Base-by-base conservation (phyloP, 2,888 invertebrate genomes). In the Volucella bombylans region DNA sequence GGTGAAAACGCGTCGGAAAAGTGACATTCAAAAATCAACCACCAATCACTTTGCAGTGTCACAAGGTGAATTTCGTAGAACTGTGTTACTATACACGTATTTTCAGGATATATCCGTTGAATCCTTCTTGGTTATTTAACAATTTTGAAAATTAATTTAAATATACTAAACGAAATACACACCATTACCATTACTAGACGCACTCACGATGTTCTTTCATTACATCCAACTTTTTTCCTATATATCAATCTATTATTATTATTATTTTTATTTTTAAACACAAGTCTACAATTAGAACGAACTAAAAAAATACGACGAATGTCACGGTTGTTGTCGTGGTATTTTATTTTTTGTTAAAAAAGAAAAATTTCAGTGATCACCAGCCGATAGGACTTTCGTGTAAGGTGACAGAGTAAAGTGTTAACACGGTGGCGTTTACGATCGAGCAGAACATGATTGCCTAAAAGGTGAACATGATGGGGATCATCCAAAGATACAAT, bases 101-200 rank as follows among this genome's bases (percentile, higher is more conserved):
- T n/a, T 47, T 31, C 41, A 31, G 31, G 31, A 11, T 80, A 43
- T 38, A 73, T 79, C 62, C 67, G 62, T 79, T 43, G 45, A 82
- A 73, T 61, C 50, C 49, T 74, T 80, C 3, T 11, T 49, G 11
- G 12, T 49, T 3, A 64, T 49, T 57, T 50, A 62, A 69, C 61
- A 31, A 11, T 68, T 78, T 79, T 15, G 49, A 73, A 39, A 55
- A 77, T 55, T 18, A 15, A 54, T 67, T 54, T 57, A 18, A 77
- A 72, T 72, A 78, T 68, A 73, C 38, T 65, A 18, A 72, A 71
- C 67, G 77, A 54, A 79, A 85, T 85, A 85, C 85, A 77, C 85
- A 85, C 85, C 85, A 85, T 85, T 85, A 85, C 85, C 85, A 85
- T 85, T 77, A 85, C 82, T 82, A 78, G 69, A 86, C 82, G 68